These are phyloP conservation scores for Pristis pectinata DNA, from an alignment of 2,797 vertebrate species.

Conservation along the genomic window DNA sequence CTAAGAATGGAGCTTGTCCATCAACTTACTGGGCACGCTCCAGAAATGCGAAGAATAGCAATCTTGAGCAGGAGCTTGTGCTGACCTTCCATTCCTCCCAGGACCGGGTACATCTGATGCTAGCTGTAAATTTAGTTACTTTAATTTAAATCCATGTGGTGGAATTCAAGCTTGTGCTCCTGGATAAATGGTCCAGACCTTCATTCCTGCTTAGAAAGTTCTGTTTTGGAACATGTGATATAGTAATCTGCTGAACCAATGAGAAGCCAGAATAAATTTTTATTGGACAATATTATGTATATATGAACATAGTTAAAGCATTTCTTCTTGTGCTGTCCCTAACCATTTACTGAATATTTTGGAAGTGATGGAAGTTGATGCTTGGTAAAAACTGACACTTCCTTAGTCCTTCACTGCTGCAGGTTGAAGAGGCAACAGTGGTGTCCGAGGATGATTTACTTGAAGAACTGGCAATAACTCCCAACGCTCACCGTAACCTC, in stretches of 20 bases:
- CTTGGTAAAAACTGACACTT: neutral
- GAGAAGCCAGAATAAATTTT: neutral
- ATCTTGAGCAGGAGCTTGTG: neutral
- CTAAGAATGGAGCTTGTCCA: neutral
- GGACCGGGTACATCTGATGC: neutral
- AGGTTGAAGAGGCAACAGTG: slow-evolving; percentile 91
- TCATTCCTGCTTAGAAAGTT: neutral
- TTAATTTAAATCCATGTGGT: no score
- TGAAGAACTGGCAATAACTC: slow-evolving; percentile 58
- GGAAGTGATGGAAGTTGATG: neutral
- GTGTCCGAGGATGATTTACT: slow-evolving; percentile 86
- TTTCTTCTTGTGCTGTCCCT: neutral
- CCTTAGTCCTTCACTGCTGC: slow-evolving; percentile 38
- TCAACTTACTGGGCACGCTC: neutral
- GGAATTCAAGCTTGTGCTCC: neutral
- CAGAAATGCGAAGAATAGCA: neutral
- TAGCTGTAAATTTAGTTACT: no score
- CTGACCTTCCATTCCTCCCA: neutral
- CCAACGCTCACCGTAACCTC: slow-evolving; percentile 76
- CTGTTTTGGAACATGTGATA: neutral
- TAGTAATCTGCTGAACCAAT: neutral
- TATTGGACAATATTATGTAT: neutral
- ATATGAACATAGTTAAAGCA: neutral
- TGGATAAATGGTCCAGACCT: no score
- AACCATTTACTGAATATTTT: neutral